These are phyloP conservation scores for Sipha maydis DNA, from an alignment of 2,888 invertebrate species.

Conservation along the genomic window DNA sequence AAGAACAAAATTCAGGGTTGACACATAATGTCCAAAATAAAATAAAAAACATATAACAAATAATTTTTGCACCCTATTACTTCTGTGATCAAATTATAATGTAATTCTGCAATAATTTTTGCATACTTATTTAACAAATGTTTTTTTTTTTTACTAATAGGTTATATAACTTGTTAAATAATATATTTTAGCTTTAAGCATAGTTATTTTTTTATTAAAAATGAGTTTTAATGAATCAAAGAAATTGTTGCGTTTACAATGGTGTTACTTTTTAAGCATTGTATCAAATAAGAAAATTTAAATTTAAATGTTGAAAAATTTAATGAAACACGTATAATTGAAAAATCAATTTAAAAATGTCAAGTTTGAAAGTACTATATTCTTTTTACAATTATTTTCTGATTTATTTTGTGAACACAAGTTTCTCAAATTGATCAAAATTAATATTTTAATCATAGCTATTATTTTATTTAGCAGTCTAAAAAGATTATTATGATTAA, in stretches of 20 bases:
- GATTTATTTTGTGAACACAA: background rate
- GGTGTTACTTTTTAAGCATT: too few relatives aligned
- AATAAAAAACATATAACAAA: background rate
- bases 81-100: slow-evolving; percentile 45
- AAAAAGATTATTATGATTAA: background rate
- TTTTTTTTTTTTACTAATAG: slow-evolving; percentile 8
- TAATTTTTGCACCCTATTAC: background rate
- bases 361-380: background rate
- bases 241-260: background rate
- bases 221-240: background rate
- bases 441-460: background rate
- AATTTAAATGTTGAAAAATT: background rate
- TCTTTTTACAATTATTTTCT: background rate
- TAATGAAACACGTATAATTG: background rate
- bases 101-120: slow-evolving; percentile 10
- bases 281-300: background rate
- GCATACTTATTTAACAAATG: background rate
- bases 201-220: slow-evolving; percentile 29
- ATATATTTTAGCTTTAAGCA: background rate
- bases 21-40: background rate
- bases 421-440: background rate
- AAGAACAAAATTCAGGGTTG: slow-evolving; percentile 45
- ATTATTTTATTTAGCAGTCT: background rate
- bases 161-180: slow-evolving; percentile 7
- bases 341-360: background rate